phyloP scores from a whole-genome alignment of 2,797 vertebrate species.

The Fistularia commersonii region DNA sequence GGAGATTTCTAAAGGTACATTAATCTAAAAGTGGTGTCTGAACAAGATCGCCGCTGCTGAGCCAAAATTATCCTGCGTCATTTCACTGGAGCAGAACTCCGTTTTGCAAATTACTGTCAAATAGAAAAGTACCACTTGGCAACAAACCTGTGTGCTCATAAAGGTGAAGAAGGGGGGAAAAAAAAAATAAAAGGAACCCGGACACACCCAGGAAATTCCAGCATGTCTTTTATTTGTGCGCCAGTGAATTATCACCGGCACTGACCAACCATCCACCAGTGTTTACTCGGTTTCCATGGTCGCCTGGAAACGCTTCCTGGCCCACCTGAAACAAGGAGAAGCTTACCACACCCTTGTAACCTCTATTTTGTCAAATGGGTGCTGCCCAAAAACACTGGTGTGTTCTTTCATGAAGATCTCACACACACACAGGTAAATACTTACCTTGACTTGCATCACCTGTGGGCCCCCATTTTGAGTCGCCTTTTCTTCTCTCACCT shows the following conservation, averaged over 20 bases:
- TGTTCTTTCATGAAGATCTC: not conserved
- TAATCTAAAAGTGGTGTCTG: no score
- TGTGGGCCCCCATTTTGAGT: slow-evolving; percentile 29
- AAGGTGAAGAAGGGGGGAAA: slow-evolving; percentile 4
- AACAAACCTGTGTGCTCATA: slow-evolving; percentile 4
- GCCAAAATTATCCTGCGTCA: no score
- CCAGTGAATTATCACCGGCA: slow-evolving; percentile 33
- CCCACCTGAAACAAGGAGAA: slow-evolving; percentile 36
- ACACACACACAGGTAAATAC: slow-evolving; percentile 20
- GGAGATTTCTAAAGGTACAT: no score
- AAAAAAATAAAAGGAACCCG: slow-evolving; percentile 4
- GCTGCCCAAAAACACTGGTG: not conserved
- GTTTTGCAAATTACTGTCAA: slow-evolving; percentile 1
- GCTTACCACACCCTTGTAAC: slow-evolving; percentile 26
- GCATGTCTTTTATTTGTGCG: slow-evolving; percentile 39
- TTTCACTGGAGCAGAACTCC: not conserved
- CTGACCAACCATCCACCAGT: slow-evolving; percentile 53
- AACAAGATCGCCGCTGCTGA: no score
- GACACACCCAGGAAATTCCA: slow-evolving; percentile 53
- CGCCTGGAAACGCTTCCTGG: slow-evolving; percentile 38
- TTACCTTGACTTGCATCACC: slow-evolving; percentile 45
- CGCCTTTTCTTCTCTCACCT: slow-evolving; percentile 15
- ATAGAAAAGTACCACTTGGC: slow-evolving; percentile 8
- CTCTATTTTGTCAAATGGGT: not conserved
- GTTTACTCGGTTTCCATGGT: slow-evolving; percentile 58